Percentiles rank a stretch among this genome's conserved stretches.
These are phyloP conservation scores for Glossophaga mutica DNA, from an alignment of 2,797 vertebrate species.

Conservation along the genomic window DNA sequence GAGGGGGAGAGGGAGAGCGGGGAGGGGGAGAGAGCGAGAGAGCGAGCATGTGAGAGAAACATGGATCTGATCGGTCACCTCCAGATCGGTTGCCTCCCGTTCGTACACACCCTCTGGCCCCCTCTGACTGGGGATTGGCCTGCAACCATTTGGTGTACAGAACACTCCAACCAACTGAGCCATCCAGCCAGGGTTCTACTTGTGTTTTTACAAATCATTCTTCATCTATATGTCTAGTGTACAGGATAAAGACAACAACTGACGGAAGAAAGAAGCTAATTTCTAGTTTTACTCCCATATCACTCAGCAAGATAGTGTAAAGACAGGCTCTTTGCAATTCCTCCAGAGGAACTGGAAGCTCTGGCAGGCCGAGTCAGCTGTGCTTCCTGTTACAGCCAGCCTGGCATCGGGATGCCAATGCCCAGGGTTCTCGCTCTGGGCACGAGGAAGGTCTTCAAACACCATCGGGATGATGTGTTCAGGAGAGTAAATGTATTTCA, in stretches of 20 bases:
- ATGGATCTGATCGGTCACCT: background rate
- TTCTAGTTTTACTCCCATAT: background rate
- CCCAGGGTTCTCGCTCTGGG: background rate
- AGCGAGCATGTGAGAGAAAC: background rate
- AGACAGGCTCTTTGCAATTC: background rate
- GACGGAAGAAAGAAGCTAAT: background rate
- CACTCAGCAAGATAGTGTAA: background rate
- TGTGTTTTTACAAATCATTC: background rate
- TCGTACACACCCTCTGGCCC: no score
- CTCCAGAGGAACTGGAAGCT: no score
- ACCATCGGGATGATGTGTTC: background rate
- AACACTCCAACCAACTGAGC: no score
- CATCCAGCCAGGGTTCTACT: background rate
- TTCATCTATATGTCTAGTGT: background rate
- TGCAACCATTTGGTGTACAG: no score
- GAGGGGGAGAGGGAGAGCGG: no score
- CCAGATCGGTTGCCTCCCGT: no score
- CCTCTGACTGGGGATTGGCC: no score
- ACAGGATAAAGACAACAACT: background rate
- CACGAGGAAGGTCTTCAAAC: background rate
- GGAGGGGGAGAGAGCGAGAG: background rate
- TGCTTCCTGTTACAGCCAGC: background rate
- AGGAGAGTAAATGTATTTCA: background rate
- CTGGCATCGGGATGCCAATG: fast-evolving
- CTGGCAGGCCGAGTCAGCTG: background rate